Evolutionary conservation across 2,888 invertebrate species (phyloP), one percentile per base, ranked within the genome.

Genomic region (Proisotoma minuta): DNA sequence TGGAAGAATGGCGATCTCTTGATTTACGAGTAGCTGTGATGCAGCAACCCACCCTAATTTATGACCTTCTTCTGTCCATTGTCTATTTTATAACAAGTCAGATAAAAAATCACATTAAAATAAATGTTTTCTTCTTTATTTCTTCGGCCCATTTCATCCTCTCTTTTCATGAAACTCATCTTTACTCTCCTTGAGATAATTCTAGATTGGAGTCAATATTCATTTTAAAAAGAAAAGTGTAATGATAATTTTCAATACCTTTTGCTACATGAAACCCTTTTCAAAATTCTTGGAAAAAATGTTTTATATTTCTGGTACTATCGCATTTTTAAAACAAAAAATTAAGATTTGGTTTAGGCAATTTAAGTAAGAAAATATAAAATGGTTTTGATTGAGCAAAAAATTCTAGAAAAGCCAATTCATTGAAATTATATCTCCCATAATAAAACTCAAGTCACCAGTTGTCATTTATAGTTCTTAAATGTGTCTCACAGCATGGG

Each of bases 1-100:
- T 23, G 43, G 48, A 56, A 63, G 66, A 71, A 69, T 61, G 66
- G 64, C 66, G 64, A 69, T 66, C 61, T 47, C 65, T 61, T 66
- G 69, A 69, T 69, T 69, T 69, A 69, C 60, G 65, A 65, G 39
- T 57, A 51, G 61, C 47, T 60, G 60, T 63, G 61, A 54, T 57
- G 29, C 43, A 65, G 54, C 57, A 57, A 63, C 67, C 70, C 70
- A 69, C 72, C 72, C 70, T 72, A 72, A 72, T 72, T 72, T 72
- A 72, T 69, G 70, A 72, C 69, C 70, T 68, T 23, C 59, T 61
- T 54, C 47, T 53, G 49, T 65, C 49, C 57, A 63, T 65, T 64
- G 63, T 67, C 62, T 65, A 61, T 58, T 69, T 69, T 63, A 67
- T 70, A 68, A 65, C 59, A 62, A 65, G 65, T 47, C 62, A 67